Base-by-base conservation (phyloP, 1,140 invertebrate genomes). In the Euwallacea similis region DNA sequence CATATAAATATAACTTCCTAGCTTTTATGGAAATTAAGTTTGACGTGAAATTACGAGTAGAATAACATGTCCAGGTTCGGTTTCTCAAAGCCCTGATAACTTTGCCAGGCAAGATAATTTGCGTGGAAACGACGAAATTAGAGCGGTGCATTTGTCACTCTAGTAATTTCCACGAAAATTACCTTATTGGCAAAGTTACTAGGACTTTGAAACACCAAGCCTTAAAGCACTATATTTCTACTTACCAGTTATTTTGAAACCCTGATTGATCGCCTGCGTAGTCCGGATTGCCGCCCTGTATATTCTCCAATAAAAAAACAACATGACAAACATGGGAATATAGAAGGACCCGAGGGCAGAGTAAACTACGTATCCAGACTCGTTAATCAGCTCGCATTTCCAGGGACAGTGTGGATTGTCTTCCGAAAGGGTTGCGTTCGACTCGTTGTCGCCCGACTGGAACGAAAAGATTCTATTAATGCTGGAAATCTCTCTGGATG, bases 271-370 rank as follows among this genome's bases (percentile, higher is more conserved):
- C 42, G 94, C 93, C 74, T 90, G 89, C 0, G 94, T 96, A 0
- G 95, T 96, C 70, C 91, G 89, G 2, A 94, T 89, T 13, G 95
- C 95, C 0, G 95, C 95, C 66, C 91, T 88, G 84, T 98, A 98
- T 76, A 98, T 98, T 73, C 93, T 87, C 88, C 94, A 95, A 83
- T 98, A 98, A 84, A 98, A 94, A 86, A 98, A 97, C 61, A 97
- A 85, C 93, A 98, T 98, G 44, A 98, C 91, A 74, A 96, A 88
- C 90, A 96, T 96, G 9, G 97, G 96, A 76, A 98, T 91, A 82
- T 96, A 97, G 87, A 98, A 98, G 61, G 95, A 97, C 7, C 96
- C 95, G 21, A 97, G 87, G 2, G 96, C 95, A 6, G 94, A 96
- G 83, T 95, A 96, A 7, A 90, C 87, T 59, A 91, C 89, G 83